A percentile compares a stretch with the other conserved stretches of the same genome.
Evolutionary conservation across 1,140 invertebrate genomes (phyloP).

Genomic region (Oppia nitens): DNA sequence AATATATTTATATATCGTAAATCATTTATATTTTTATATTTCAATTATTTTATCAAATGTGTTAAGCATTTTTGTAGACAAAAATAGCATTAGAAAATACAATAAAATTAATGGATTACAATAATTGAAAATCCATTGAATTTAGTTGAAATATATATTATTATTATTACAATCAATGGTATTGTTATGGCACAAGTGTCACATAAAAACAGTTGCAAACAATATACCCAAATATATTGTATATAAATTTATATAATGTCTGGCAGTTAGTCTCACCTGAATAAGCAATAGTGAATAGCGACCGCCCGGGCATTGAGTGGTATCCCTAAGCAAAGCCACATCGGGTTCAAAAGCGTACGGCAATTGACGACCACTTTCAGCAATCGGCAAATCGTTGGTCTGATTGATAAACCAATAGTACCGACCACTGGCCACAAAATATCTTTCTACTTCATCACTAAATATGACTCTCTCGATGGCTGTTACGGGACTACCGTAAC

Average conservation of each 20-base stretch:
- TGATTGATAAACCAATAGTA: constrained; percentile 11
- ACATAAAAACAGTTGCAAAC: too few species aligned
- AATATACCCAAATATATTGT: neutral
- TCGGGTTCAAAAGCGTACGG: constrained; percentile 8
- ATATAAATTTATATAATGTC: too few species aligned
- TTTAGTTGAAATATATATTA: too few species aligned
- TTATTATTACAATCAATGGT: too few species aligned
- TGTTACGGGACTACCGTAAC: neutral
- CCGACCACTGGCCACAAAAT: neutral
- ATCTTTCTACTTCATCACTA: neutral
- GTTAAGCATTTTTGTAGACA: too few species aligned
- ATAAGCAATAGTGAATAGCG: constrained; percentile 1
- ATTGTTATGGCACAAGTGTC: too few species aligned
- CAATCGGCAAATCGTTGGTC: neutral
- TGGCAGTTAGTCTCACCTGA: constrained; percentile 12
- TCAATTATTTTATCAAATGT: too few species aligned
- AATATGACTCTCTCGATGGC: neutral
- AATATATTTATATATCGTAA: too few species aligned
- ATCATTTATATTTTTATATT: too few species aligned
- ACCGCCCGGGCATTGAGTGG: neutral
- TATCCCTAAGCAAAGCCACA: constrained; percentile 3
- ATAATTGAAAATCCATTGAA: too few species aligned
- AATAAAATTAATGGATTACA: too few species aligned
- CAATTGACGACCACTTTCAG: neutral
- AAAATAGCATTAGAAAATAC: too few species aligned